These are phyloP conservation scores for Apotomis betuletana DNA, from an alignment of 2,888 invertebrate genomes.

Conservation along the genomic window DNA sequence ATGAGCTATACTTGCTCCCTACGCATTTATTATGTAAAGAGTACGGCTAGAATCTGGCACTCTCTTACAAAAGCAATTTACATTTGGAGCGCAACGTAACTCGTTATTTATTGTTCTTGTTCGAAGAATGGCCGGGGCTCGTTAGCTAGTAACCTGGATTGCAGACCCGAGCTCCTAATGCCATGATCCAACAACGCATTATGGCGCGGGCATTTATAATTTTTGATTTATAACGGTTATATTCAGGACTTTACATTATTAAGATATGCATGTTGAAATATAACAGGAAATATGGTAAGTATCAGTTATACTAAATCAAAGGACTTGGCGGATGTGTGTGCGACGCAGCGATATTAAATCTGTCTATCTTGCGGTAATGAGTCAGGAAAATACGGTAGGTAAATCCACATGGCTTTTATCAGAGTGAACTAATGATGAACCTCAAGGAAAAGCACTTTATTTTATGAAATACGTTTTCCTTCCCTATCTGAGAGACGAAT, in stretches of 20 bases:
- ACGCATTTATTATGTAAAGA: conserved; percentile 56
- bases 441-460: conserved; percentile 14
- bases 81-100: conserved; percentile 36
- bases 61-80: conserved; percentile 41
- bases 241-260: conserved; percentile 17
- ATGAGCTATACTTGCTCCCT: conserved; percentile 48
- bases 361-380: conserved; percentile 5
- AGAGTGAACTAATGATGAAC: neutral
- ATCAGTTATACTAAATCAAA: conserved; percentile 25
- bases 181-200: conserved; percentile 23
- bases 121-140: conserved; percentile 32
- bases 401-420: conserved; percentile 14
- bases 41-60: conserved; percentile 51
- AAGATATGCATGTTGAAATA: conserved; percentile 9
- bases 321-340: conserved; percentile 12
- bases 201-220: conserved; percentile 17
- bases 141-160: conserved; percentile 39
- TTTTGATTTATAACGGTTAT: conserved; percentile 28
- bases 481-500: conserved; percentile 12
- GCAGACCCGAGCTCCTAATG: conserved; percentile 10
- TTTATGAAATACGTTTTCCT: conserved; percentile 22
- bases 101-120: conserved; percentile 42
- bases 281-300: conserved; percentile 23
- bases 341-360: conserved; percentile 18
- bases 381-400: conserved; percentile 1